Evolutionary conservation across 2,888 invertebrate genomes (phyloP).

Genomic region (Parascotia fuliginaria): DNA sequence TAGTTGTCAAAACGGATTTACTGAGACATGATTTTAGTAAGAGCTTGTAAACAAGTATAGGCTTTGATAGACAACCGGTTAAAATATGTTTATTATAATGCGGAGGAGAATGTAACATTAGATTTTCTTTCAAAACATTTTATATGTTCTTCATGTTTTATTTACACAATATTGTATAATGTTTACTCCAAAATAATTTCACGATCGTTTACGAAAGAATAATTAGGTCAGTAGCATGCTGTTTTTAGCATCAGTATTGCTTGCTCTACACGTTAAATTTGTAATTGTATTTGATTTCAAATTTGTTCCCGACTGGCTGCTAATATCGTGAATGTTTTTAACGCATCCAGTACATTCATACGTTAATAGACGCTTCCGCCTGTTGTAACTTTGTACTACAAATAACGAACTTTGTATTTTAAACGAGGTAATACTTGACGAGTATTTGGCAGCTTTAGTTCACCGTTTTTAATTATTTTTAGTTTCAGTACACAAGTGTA

Average conservation of each 20-base stretch:
- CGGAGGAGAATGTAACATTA: too few species aligned
- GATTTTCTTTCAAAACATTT: too few species aligned
- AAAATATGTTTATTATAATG: too few species aligned
- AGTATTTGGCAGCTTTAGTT: conserved; percentile 16
- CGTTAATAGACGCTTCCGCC: conserved; percentile 50
- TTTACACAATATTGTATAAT: too few species aligned
- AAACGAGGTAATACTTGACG: conserved; percentile 7
- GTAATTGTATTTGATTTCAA: conserved; percentile 14
- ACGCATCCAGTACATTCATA: conserved; percentile 34
- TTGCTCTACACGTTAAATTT: conserved; percentile 8
- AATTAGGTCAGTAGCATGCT: conserved; percentile 24
- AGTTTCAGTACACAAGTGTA: conserved; percentile 11
- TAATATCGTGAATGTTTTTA: conserved; percentile 34
- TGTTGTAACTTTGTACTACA: conserved; percentile 19
- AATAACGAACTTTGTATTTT: conserved; percentile 11
- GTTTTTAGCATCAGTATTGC: conserved; percentile 17
- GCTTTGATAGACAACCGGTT: too few species aligned
- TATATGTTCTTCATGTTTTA: too few species aligned
- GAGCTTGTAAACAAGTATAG: too few species aligned
- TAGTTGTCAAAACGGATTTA: too few species aligned
- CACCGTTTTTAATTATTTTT: conserved; percentile 12
- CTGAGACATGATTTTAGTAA: too few species aligned
- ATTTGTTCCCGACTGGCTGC: conserved; percentile 16
- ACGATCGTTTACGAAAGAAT: neutral
- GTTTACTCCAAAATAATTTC: neutral